Evolutionary conservation across 2,888 invertebrate genomes (phyloP).

Genomic region (Pseudococcus longispinus): DNA sequence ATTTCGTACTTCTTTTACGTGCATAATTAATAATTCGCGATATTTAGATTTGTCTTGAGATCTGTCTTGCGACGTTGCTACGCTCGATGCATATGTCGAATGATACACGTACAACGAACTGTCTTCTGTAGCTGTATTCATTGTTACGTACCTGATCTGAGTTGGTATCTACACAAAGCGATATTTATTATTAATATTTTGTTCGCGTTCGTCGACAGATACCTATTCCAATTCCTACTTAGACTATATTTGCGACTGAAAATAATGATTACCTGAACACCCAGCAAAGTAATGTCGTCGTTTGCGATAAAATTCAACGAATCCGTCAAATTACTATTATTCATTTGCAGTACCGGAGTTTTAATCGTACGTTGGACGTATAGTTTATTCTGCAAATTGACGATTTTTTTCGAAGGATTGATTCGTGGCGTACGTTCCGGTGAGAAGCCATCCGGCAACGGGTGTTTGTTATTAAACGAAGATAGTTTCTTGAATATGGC

Average conservation of each 20-base stretch:
- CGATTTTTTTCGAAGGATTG: slow-evolving; percentile 43
- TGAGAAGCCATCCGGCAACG: slow-evolving; percentile 79
- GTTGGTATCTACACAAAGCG: slow-evolving; percentile 6
- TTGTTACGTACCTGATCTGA: neutral
- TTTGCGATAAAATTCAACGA: slow-evolving; percentile 30
- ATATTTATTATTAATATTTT: neutral
- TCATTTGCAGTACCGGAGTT: slow-evolving; percentile 31
- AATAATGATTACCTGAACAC: slow-evolving; percentile 38
- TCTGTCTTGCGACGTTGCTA: neutral
- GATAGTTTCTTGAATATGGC: slow-evolving; percentile 84
- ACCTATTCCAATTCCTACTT: neutral
- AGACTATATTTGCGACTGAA: neutral
- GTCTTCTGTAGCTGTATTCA: slow-evolving; percentile 30
- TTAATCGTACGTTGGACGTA: slow-evolving; percentile 28
- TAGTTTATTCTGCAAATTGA: neutral
- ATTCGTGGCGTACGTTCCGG: slow-evolving; percentile 60
- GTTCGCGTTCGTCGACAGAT: neutral
- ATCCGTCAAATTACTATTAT: slow-evolving; percentile 9
- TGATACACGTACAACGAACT: slow-evolving; percentile 8
- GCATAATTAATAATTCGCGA: slow-evolving; percentile 44
- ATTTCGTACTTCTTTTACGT: slow-evolving; percentile 47
- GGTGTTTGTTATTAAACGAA: slow-evolving; percentile 71
- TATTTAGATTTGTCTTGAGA: slow-evolving; percentile 9
- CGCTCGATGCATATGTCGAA: neutral
- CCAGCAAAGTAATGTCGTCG: slow-evolving; percentile 40